Evolutionary conservation across 2,888 invertebrate genomes (phyloP).

Genomic region (Timema cristinae): DNA sequence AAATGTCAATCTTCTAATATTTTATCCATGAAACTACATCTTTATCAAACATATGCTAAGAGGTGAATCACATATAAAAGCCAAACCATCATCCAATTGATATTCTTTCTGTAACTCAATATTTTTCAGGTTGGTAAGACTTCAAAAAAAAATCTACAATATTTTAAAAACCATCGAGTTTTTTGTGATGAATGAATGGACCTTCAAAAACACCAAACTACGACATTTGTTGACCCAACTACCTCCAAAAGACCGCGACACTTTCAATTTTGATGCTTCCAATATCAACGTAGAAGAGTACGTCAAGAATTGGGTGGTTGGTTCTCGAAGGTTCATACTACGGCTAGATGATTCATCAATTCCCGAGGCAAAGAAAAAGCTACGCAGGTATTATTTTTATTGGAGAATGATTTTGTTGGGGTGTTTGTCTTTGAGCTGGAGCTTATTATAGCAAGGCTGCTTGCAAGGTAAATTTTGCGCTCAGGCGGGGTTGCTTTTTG

Average conservation of each 20-base stretch:
- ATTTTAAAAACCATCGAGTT: slow-evolving; percentile 47
- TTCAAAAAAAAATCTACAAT: slow-evolving; percentile 47
- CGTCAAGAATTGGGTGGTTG: slow-evolving; percentile 48
- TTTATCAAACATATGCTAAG: too few species aligned
- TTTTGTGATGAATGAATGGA: slow-evolving; percentile 50
- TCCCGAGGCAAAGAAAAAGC: slow-evolving; percentile 38
- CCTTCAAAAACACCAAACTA: slow-evolving; percentile 41
- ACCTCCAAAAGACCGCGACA: slow-evolving; percentile 38
- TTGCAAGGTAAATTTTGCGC: too few species aligned
- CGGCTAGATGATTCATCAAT: slow-evolving; percentile 45
- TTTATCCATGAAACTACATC: too few species aligned
- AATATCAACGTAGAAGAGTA: slow-evolving; percentile 40
- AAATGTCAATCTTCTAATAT: too few species aligned
- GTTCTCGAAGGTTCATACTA: slow-evolving; percentile 47
- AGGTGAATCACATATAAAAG: background rate
- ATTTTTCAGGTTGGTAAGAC: slow-evolving; percentile 45
- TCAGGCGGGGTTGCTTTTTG: too few species aligned
- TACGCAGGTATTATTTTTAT: slow-evolving; percentile 6
- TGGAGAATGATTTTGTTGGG: too few species aligned
- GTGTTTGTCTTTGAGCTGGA: too few species aligned
- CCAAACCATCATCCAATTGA: background rate
- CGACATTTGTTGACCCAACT: slow-evolving; percentile 38
- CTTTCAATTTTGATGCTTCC: slow-evolving; percentile 47
- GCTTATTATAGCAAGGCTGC: too few species aligned
- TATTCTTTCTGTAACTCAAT: background rate